Evolutionary conservation across 2,113 vertebrate species (phyloP).

Genomic region (Platichthys stellatus): DNA sequence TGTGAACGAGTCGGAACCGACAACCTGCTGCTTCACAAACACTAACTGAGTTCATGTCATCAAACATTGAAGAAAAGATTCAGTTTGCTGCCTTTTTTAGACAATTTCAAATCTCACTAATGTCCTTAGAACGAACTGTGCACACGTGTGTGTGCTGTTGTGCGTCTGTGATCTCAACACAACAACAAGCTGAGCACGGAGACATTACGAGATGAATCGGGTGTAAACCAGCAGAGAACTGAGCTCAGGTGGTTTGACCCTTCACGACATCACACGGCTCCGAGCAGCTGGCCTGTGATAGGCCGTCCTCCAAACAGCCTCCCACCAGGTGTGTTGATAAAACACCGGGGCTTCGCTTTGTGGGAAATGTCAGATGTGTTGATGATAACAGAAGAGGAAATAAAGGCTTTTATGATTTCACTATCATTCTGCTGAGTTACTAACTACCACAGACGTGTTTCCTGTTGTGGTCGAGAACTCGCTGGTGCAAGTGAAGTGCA

Average conservation of each 20-base stretch:
- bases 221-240: background rate
- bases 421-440: conserved; percentile 17
- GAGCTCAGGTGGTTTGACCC: background rate
- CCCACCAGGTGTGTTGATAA: conserved; percentile 58
- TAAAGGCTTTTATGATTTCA: conserved; percentile 37
- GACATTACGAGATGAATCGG: too few species aligned
- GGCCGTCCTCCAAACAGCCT: conserved; percentile 24
- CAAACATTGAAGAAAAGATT: too few species aligned
- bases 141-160: too few species aligned
- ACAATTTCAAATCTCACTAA: too few species aligned
- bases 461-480: background rate
- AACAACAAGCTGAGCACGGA: background rate
- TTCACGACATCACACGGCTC: background rate
- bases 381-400: conserved; percentile 43
- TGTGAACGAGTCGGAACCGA: too few species aligned
- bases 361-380: conserved; percentile 62
- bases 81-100: too few species aligned
- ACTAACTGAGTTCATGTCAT: too few species aligned
- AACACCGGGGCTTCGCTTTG: conserved; percentile 48
- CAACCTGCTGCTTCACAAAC: too few species aligned
- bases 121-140: too few species aligned
- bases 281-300: background rate
- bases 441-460: background rate
- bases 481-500: too few species aligned
- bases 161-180: background rate